Base-by-base conservation (phyloP, 1,140 invertebrate species). In the Dryas iulia region DNA sequence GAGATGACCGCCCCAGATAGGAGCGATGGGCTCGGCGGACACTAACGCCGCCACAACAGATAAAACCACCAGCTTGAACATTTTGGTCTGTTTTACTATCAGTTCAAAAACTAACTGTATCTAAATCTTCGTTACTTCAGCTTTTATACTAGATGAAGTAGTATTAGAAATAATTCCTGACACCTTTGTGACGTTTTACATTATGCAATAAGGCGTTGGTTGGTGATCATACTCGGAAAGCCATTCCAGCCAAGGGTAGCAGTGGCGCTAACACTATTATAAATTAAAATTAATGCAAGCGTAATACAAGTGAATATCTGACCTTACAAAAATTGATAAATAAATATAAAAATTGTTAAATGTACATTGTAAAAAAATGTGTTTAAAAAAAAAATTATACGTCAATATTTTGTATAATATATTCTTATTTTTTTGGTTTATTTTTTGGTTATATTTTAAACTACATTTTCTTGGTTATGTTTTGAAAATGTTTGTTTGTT, bases 31-130 rank as follows among this genome's bases (percentile, higher is more conserved):
- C 63, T 89, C 88, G 56, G 88, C 89, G 33, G 87, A 79, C 26
- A 88, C 90, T 54, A 92, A 60, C 58, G 86, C 87, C 53, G 82
- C 59, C 56, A 81, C 71, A 25, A 81, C 79, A 68, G 88, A 83
- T 73, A 91, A 88, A 77, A 91, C 82, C 78, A 92, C 83, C 85
- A 88, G 75, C 76, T 90, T 90, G 89, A 87, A 93, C 86, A 88
- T 90, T 78, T 78, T 92, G 91, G 90, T 93, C 88, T 92, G 90
- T 92, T 87, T 91, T 92, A 86, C 18, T 79, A 77, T 78, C 68
- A 72, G 73, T 71, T 72, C 69, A 66, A 66, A 75, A 72, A 79
- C 69, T 75, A 71, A 87, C 87, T 89, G 84, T 60, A 74, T 62
- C 62, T 63, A 69, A 63, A 69, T 75, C 78, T 59, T 47, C 59